Evolutionary conservation across 2,113 vertebrate genomes (phyloP), one percentile per base, ranked within the genome.

Genomic region (Hemichromis elongatus): DNA sequence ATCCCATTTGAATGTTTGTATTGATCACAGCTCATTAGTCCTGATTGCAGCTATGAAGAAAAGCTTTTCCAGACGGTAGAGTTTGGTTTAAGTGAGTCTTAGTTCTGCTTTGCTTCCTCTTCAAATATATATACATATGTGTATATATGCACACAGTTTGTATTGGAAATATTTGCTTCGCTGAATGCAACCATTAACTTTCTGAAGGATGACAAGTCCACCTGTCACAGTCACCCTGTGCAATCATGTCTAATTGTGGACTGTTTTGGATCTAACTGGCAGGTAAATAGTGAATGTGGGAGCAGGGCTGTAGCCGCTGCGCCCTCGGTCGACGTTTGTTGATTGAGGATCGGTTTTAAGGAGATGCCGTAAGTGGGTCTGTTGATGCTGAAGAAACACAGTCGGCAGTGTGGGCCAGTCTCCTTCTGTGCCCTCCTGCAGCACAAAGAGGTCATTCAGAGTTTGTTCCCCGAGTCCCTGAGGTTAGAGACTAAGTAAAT

Each of bases 401-500:
- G 57, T 12, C 73, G 56, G 80, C 80, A 82, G 85, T 87, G 84
- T 59, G 77, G 68, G 66, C 63, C 83, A 24, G 77, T 63, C 82
- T 88, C 53, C 79, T 42, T 89, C 85, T 50, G 26, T 90, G 77
- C 66, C 84, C 91, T 92, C 85, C 83, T 75, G 77, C 79, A 82
- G 77, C 85, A 94, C 94, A 94, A 93, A 95, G 92, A 94, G 95
- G 94, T 96, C 94, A 93, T 94, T 95, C 83, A 92, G 92, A 95
- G 95, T 94, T 95, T 94, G 94, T 92, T 93, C 91, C 84, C 88
- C 42, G 55, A 87, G 85, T 92, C 91, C 89, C 79, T 37, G 87
- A 92, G 94, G 93, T 95, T 94, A 90, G 92, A 93, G 94, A 93
- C 92, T 93, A 94, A 94, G 94, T 95, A 95, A 96, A 95, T 95